These are phyloP conservation scores for Alces alces DNA, from an alignment of 2,113 vertebrate genomes.

Conservation along the genomic window DNA sequence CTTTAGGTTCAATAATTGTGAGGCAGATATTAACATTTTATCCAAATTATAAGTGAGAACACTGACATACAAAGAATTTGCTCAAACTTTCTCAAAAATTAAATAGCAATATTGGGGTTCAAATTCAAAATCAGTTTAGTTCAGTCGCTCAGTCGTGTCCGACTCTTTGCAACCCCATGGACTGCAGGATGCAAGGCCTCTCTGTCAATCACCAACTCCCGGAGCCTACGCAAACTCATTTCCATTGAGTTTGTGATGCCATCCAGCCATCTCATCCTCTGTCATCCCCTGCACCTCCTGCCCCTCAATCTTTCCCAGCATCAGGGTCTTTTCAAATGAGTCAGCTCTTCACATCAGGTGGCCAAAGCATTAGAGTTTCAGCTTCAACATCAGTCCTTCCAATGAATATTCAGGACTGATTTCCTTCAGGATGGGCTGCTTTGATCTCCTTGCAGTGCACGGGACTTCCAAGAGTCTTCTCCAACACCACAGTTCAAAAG, in stretches of 20 bases:
- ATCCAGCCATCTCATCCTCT: not conserved
- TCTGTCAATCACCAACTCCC: not conserved
- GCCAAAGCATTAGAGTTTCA: not conserved
- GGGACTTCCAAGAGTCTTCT: not conserved
- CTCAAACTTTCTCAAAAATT: not conserved
- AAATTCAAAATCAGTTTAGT: not conserved
- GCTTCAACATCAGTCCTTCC: not conserved
- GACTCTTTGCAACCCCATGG: not conserved
- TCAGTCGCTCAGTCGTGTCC: not conserved
- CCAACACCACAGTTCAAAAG: not conserved
- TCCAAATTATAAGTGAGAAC: not conserved
- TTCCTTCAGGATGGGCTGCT: not conserved
- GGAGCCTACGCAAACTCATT: not conserved
- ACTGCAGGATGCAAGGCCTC: not conserved
- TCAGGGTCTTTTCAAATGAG: not conserved
- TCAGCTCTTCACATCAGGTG: not conserved
- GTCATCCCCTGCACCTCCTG: fast-evolving
- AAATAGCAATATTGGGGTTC: not conserved
- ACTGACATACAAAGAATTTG: not conserved
- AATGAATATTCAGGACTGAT: not conserved
- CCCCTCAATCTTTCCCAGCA: not conserved
- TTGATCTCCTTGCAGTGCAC: not conserved
- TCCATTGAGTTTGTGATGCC: not conserved
- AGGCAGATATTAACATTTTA: not conserved
- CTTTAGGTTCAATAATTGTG: not conserved